Base-by-base conservation (phyloP, 1,140 invertebrate species). In the Globodera ellingtonae region DNA sequence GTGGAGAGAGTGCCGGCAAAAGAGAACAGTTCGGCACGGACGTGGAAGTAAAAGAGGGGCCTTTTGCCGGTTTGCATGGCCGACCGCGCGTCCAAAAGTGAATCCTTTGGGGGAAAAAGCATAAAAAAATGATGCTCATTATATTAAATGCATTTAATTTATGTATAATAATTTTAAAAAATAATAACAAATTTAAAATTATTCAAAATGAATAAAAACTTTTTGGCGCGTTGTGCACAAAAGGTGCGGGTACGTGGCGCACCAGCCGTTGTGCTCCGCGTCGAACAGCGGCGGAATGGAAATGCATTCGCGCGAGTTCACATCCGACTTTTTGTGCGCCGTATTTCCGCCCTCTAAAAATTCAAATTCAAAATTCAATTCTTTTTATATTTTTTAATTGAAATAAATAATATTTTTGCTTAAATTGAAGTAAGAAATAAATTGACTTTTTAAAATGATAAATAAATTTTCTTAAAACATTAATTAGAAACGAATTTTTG, bases 161-260 rank as follows among this genome's bases (percentile, higher is more conserved):
- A n/a, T n/a, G n/a, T n/a, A n/a, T n/a, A n/a, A n/a, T n/a, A 50
- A 50, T 46, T 46, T 35, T 24, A 24, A 24, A 24, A 24, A 0
- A 24, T 24, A 24, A 24, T 24, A 24, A n/a, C 47, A 46, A 71
- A 21, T 70, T 56, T 35, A 9, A 46, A 44, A 56, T 15, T 15
- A 59, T 47, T 35, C 35, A 72, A 24, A 52, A 18, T 24, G 2
- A 8, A 4, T 15, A 3, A 4, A 21, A 6, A 84, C 84, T 66
- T 89, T 89, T 75, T 89, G 87, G 73, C 87, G 35, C n/a, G 87
- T 89, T 8, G 87, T 89, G 21, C 87, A 89, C 10, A 89, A 72
- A 15, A 89, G 72, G 79, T 89, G 88, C n/a, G 88, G 88, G 81
- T 89, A 89, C 47, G 81, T 89, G n/a, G 88, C 87, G 18, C 79